Percentiles rank a stretch among this genome's conserved stretches.
Evolutionary conservation across 1,140 invertebrate genomes (phyloP).

Genomic region (Colletes gigas): DNA sequence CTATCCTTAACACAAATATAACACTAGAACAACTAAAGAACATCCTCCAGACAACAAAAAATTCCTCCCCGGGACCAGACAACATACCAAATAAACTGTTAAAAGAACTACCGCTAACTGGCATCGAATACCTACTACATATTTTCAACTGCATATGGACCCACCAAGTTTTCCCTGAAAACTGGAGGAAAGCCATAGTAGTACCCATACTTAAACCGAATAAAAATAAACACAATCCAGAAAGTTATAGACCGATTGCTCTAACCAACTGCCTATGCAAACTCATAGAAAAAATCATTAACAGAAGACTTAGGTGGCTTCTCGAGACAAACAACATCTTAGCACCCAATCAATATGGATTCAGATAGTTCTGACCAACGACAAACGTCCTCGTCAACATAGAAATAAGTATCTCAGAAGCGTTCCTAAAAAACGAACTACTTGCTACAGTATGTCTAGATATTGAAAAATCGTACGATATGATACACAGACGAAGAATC

Average conservation of each 20-base stretch:
- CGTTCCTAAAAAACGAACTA: background rate
- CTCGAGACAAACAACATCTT: no score
- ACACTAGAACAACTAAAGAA: no score
- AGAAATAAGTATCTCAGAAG: background rate
- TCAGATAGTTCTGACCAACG: background rate
- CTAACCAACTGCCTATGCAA: no score
- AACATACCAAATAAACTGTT: background rate
- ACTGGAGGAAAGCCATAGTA: background rate
- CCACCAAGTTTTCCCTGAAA: background rate
- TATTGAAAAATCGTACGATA: background rate
- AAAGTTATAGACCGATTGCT: background rate
- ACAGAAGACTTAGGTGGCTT: no score
- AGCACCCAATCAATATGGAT: no score
- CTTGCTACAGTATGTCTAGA: background rate
- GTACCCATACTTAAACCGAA: background rate
- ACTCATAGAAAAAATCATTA: no score
- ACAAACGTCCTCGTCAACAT: background rate
- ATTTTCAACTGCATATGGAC: background rate
- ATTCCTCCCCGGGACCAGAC: background rate
- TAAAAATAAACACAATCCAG: background rate
- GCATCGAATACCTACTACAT: background rate
- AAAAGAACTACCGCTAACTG: background rate
- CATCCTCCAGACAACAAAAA: background rate
- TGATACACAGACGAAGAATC: background rate
- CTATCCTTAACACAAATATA: no score